Evolutionary conservation across 2,113 vertebrate genomes (phyloP).

Genomic region (Carassius carassius): DNA sequence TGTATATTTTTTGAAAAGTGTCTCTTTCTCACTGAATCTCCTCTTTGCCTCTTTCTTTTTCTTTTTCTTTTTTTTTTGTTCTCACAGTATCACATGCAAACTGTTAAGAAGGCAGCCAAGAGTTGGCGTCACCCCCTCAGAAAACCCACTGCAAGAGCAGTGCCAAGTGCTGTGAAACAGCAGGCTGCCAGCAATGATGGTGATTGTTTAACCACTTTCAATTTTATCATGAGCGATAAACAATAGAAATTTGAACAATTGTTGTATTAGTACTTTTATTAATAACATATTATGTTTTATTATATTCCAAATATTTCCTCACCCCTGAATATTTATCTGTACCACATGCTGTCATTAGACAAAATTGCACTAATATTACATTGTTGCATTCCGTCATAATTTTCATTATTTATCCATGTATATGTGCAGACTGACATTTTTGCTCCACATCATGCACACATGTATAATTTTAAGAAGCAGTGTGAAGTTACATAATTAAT

Average conservation of each 20-base stretch:
- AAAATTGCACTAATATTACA: not conserved
- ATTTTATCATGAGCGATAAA: not conserved
- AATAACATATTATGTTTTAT: not conserved
- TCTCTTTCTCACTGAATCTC: not conserved
- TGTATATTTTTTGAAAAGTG: not conserved
- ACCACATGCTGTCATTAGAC: not conserved
- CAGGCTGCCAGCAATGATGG: constrained; percentile 88
- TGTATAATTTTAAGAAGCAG: not conserved
- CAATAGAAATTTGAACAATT: not conserved
- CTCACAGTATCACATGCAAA: constrained; percentile 65
- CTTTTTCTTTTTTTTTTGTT: not conserved
- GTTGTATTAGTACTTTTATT: not conserved
- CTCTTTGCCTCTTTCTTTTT: not conserved
- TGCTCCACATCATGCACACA: not conserved
- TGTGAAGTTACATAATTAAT: not conserved
- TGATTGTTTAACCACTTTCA: constrained; percentile 60
- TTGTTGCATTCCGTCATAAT: not conserved
- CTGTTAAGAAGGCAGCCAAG: constrained; percentile 71
- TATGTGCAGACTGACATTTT: not conserved
- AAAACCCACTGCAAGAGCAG: constrained; percentile 86
- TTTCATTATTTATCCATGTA: not conserved
- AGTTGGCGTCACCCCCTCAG: constrained; percentile 81
- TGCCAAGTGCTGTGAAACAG: constrained; percentile 89
- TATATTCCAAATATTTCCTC: not conserved
- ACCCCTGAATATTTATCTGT: not conserved